Base-by-base conservation (phyloP, 2,113 vertebrate species). In the Sorex araneus region DNA sequence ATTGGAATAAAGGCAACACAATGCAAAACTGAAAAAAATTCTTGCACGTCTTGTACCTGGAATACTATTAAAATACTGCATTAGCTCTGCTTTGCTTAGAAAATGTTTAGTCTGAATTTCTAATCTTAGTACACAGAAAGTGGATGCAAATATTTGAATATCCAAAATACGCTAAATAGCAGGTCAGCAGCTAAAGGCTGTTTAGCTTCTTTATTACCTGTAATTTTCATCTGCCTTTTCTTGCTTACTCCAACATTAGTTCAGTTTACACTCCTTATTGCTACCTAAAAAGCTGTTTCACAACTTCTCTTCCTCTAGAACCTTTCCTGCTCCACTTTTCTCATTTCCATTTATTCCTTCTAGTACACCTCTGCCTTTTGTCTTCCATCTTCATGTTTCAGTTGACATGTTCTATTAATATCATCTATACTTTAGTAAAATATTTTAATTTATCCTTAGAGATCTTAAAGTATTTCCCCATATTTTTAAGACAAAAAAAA, bases 1-100 rank as follows among this genome's bases (percentile, higher is more conserved):
- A 36, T 45, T 73, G 67, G 10, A 84, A 76, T 81, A 83, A 91
- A 89, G 89, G 8, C 5, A 87, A 3, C 6, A 87, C 89, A 84
- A 60, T 25, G 8, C 2, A n/a, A 80, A 83, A 43, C 8, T 2
- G 76, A 92, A 18, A 36, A 36, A 25, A 18, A n/a, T 78, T 12
- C 8, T 30, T 64, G 67, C 92, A 57, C 2, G 84, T 70, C 23
- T 66, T 8, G 21, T 66, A 50, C 47, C 7, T n/a, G 25, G 28
- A 4, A 47, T 28, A 8, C 3, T 77, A 23, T 19, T 47, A 1
- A 66, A 75, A 1, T 12, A 16, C 3, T 64, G 7, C 11, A 30
- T 23, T 69, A 40, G 27, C 36, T 70, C 28, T 54, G 16, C 15
- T 91, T 76, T 6, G 30, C 21, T 3, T 74, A 77, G 43, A 54